Evolutionary conservation across 2,797 vertebrate species (phyloP), one percentile per base, ranked within the genome.

Genomic region (Sorex maritimensis): DNA sequence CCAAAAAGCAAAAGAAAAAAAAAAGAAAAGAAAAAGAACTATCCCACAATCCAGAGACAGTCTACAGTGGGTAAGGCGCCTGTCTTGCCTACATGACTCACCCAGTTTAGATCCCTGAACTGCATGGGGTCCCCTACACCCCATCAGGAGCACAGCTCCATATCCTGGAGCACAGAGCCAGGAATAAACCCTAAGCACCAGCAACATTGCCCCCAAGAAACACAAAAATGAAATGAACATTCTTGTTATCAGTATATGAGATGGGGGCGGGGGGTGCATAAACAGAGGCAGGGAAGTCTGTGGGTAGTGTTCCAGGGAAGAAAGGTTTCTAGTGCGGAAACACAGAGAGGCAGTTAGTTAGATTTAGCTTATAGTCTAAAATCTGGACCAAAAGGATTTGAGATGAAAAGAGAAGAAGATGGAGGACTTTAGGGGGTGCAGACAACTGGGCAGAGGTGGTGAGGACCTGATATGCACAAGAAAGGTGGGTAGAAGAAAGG

Each of bases 251-350:
- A 65, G 10, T n/a, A 2, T 28, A 58, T 26, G 13, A 30, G 30
- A 3, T 65, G 21, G 14, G 12, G 71, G 23, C 38, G 26, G 19
- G 84, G 14, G 19, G 6, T 2, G 41, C 13, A 26, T 15, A 73
- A 75, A 5, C 0, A 74, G 55, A 72, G 13, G 52, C 23, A 86
- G 30, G 5, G 38, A 92, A 88, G n/a, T 80, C 58, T 79, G 1
- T 1, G 52, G 52, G 34, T 74, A 78, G 24, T 84, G 81, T 91
- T 85, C 81, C 52, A 68, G 58, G 68, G 71, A 4, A 94, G 17
- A 89, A 90, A 78, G 7, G 23, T 68, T 85, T 68, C 83, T 73
- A 94, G 73, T 21, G 61, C 14, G 30, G n/a, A 91, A 78, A 73
- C 85, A 78, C 17, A 38, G 44, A 84, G 26, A 80, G 9, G 11